Evolutionary conservation across 2,888 invertebrate genomes (phyloP), one percentile per base, ranked within the genome.

Genomic region (Plebejus melissa): DNA sequence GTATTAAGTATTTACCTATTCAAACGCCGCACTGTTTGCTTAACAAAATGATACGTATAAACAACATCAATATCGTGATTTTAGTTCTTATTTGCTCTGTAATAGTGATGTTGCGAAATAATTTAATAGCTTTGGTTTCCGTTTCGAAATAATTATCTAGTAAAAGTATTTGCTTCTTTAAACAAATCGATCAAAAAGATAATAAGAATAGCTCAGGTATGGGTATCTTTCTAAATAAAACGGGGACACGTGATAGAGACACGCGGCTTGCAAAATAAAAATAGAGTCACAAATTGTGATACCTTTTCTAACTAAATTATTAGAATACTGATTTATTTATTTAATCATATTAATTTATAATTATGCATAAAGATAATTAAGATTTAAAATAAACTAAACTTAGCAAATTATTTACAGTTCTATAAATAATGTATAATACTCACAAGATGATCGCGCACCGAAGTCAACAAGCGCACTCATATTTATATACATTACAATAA

Each of bases 401-500:
- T 65, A 65, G 65, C 65, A 65, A 65, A 65, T 65, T 65, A 65
- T 65, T 32, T 65, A 65, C 65, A 65, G 65, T 65, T 65, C 16
- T 60, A 28, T 60, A 60, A 60, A 65, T 65, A 65, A 32, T 65
- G 32, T 65, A 4, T 32, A 65, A 65, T 65, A 65, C 32, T 65
- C 65, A 65, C 32, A 65, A 13, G 32, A 36, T 36, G 32, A 36
- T 32, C 65, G 22, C 11, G 32, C 32, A 65, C 36, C 16, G 65
- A 5, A 36, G 32, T 32, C 5, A 60, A 13, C 36, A 65, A 65
- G 65, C 65, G 36, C 65, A 65, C 65, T 36, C 65, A 65, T 65
- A 65, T 36, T 65, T 65, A 65, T 65, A 65, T 60, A 60, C 60
- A 60, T 65, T 65, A 65, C 65, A 65, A 65, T 36, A 50, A 54